A percentile compares a stretch with the other conserved stretches of the same genome.
Conservation (phyloP, 2,797 vertebrate species). For the Xyrichtys novacula region DNA sequence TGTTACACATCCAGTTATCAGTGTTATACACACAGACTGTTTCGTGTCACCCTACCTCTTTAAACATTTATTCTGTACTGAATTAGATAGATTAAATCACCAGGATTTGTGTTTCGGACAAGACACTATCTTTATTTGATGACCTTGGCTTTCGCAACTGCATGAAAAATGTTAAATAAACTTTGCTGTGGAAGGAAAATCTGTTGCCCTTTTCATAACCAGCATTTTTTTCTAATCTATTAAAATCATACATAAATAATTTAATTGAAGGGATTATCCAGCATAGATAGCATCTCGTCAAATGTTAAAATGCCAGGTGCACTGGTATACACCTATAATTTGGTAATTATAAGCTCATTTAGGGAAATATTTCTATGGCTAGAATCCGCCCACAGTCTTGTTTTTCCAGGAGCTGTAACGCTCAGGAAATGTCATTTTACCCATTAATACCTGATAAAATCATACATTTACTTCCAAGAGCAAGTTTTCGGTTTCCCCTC, state of each 20-base stretch:
- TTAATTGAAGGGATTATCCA: constrained; percentile 64
- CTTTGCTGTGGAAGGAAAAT: constrained; percentile 36
- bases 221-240: constrained; percentile 39
- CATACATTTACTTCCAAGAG: constrained; percentile 64
- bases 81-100: constrained; percentile 18
- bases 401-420: constrained; percentile 55
- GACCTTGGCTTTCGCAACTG: constrained; percentile 30
- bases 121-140: constrained; percentile 42
- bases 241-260: constrained; percentile 72
- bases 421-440: constrained; percentile 67
- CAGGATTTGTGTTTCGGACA: background rate
- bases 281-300: constrained; percentile 71
- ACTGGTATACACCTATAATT: constrained; percentile 78
- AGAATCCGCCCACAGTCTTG: constrained; percentile 67
- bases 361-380: constrained; percentile 67
- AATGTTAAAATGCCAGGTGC: constrained; percentile 75
- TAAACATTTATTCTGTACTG: constrained; percentile 1
- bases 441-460: constrained; percentile 76
- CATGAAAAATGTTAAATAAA: constrained; percentile 42
- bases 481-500: constrained; percentile 59
- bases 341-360: constrained; percentile 74
- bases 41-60: constrained; percentile 10
- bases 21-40: constrained; percentile 5
- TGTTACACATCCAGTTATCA: constrained; percentile 4
- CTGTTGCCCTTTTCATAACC: constrained; percentile 49